Conservation (phyloP, 2,797 vertebrate species). For the Potorous gilbertii region DNA sequence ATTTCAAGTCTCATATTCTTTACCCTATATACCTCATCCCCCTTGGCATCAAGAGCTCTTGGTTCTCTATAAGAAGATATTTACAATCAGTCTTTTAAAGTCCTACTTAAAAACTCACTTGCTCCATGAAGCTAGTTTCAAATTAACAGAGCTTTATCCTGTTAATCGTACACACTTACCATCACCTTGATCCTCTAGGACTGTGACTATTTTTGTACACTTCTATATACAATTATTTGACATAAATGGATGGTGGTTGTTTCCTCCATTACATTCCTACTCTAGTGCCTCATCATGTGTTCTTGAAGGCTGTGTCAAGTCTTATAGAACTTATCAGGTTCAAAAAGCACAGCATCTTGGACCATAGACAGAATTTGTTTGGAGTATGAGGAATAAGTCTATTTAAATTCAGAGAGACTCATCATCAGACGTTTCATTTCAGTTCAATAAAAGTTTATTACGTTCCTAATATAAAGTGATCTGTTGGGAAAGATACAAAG, state of each 20-base stretch:
- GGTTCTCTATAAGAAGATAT: neutral
- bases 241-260: neutral
- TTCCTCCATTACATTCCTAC: neutral
- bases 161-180: neutral
- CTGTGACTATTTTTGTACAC: neutral
- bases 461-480: neutral
- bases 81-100: neutral
- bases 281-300: neutral
- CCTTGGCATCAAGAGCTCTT: neutral
- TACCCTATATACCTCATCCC: neutral
- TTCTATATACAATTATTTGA: neutral
- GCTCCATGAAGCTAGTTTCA: neutral
- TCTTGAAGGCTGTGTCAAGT: neutral
- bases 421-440: neutral
- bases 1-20: neutral
- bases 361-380: neutral
- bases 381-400: neutral
- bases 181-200: neutral
- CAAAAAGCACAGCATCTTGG: neutral
- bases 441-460: neutral
- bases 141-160: neutral
- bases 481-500: neutral
- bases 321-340: neutral
- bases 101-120: neutral
- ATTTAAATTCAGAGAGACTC: neutral